Percentiles rank a stretch among this genome's conserved stretches.
Evolutionary conservation across 2,797 vertebrate genomes (phyloP).

Genomic region (Mionectes olivaceus): DNA sequence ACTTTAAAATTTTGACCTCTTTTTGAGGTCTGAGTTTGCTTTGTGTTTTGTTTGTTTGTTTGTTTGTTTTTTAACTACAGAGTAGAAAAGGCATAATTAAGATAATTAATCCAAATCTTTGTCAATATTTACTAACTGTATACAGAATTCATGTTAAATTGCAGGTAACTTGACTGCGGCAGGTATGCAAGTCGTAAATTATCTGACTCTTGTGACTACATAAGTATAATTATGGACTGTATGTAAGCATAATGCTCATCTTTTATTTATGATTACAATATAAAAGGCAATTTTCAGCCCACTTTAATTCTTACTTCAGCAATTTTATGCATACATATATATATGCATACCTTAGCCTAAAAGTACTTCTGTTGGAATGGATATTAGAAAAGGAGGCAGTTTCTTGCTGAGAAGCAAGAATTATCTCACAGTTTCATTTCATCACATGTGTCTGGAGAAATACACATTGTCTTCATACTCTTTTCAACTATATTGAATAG

Average conservation of each 20-base stretch:
- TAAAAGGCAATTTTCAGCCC: neutral
- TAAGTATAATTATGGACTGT: neutral
- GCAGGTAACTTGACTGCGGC: neutral
- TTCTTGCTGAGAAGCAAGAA: neutral
- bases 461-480: neutral
- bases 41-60: neutral
- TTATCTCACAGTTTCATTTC: neutral
- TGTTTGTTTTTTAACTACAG: neutral
- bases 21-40: neutral
- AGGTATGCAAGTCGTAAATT: neutral
- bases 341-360: neutral
- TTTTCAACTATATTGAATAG: neutral
- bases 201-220: neutral
- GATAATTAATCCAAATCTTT: neutral
- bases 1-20: neutral
- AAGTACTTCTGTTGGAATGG: neutral
- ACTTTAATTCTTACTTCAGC: neutral
- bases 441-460: neutral
- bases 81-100: neutral
- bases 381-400: neutral
- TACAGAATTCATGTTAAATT: neutral
- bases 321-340: neutral
- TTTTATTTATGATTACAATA: neutral
- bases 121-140: neutral
- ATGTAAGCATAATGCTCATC: neutral